These are phyloP conservation scores for Motacilla alba DNA, from an alignment of 2,113 vertebrate genomes.

Conservation along the genomic window DNA sequence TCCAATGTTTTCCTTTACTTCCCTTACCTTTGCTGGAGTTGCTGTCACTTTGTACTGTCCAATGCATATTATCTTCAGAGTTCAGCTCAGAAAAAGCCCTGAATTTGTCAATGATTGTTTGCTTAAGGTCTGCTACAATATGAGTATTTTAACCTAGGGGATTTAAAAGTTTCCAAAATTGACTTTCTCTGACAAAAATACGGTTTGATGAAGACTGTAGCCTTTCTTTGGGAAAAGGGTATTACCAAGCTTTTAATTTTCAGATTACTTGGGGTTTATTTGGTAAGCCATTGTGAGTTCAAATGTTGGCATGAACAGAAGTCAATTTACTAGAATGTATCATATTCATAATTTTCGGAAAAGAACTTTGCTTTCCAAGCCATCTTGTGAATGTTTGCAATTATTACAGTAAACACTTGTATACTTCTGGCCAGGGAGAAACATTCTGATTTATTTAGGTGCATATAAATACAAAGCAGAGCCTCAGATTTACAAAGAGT, in stretches of 20 bases:
- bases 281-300: not conserved
- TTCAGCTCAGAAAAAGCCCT: not conserved
- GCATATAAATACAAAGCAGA: not conserved
- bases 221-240: not conserved
- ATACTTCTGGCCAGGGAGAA: not conserved
- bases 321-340: not conserved
- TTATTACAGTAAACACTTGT: not conserved
- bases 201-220: not conserved
- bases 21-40: not conserved
- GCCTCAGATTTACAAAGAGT: not conserved
- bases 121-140: not conserved
- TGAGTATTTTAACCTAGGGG: not conserved
- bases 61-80: not conserved
- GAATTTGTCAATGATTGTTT: not conserved
- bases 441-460: not conserved
- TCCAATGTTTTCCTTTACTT: not conserved
- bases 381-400: not conserved
- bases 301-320: not conserved
- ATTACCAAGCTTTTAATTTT: not conserved
- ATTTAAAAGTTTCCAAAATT: not conserved
- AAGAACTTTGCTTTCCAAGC: not conserved
- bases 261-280: not conserved
- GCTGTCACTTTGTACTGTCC: not conserved
- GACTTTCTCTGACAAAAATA: not conserved
- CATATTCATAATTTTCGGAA: rapidly evolving